phyloP scores from a whole-genome alignment of 1,140 invertebrate genomes.

The Drosophila kikkawai region DNA sequence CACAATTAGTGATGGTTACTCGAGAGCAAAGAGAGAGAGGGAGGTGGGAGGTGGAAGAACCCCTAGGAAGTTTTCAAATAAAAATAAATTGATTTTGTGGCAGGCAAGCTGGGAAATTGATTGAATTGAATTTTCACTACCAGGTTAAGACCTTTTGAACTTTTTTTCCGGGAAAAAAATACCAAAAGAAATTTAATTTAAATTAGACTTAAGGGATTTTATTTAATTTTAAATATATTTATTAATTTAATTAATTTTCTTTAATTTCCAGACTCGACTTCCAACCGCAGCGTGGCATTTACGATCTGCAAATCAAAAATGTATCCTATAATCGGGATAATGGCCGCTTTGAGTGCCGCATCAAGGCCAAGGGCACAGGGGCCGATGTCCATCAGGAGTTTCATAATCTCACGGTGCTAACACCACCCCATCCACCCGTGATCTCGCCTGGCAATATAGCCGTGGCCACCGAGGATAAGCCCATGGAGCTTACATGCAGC shows the following conservation, averaged over 20 bases:
- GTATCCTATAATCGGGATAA: conserved; percentile 95
- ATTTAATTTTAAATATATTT: not conserved
- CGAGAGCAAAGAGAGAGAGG: not conserved
- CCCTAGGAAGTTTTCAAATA: conserved; percentile 54
- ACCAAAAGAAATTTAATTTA: not conserved
- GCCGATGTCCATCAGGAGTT: conserved; percentile 93
- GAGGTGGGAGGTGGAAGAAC: not conserved
- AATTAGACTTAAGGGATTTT: not conserved
- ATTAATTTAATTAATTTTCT: conserved; percentile 2
- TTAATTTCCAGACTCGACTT: conserved; percentile 89
- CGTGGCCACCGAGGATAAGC: conserved; percentile 92
- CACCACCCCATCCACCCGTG: conserved; percentile 91
- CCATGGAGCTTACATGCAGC: conserved; percentile 92
- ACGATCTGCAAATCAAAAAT: conserved; percentile 94
- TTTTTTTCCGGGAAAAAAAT: not conserved
- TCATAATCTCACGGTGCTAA: conserved; percentile 93
- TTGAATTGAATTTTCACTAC: conserved; percentile 16
- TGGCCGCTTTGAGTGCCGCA: conserved; percentile 95
- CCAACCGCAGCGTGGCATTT: conserved; percentile 91
- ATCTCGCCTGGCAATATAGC: conserved; percentile 90
- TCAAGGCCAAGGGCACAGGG: conserved; percentile 93
- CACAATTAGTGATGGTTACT: conserved; percentile 70
- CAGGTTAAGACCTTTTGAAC: conserved; percentile 16
- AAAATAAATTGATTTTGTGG: conserved; percentile 67
- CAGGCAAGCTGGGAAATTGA: conserved; percentile 33